Percentiles rank a stretch among this genome's conserved stretches.
Evolutionary conservation across 2,888 invertebrate genomes (phyloP).

Genomic region (Gibbula magus): DNA sequence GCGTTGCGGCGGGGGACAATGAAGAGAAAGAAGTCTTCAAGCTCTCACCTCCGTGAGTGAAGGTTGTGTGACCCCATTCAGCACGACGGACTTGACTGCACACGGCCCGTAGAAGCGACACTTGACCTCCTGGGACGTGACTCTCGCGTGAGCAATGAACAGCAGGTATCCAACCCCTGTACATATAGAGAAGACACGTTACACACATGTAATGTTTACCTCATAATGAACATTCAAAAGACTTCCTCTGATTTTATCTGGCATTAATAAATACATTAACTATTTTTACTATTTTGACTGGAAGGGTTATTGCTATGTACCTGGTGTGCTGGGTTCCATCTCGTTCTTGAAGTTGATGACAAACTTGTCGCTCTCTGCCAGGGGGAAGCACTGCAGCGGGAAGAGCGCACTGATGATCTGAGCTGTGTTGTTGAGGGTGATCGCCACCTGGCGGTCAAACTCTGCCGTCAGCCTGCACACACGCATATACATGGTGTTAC

Average conservation of each 20-base stretch:
- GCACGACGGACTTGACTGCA: conserved; percentile 64
- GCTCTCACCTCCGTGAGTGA: conserved; percentile 67
- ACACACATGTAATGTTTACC: background rate
- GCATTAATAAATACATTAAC: too few relatives aligned
- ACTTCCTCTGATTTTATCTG: too few relatives aligned
- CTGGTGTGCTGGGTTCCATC: conserved; percentile 61
- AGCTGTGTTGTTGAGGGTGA: conserved; percentile 71
- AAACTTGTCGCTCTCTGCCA: conserved; percentile 70
- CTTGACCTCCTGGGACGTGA: conserved; percentile 66
- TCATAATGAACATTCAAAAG: too few relatives aligned
- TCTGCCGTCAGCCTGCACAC: conserved; percentile 67
- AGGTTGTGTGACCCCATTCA: conserved; percentile 67
- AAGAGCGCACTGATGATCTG: conserved; percentile 69
- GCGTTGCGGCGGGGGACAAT: too few relatives aligned
- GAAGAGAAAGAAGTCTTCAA: background rate
- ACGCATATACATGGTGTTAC: too few relatives aligned
- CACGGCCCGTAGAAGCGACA: conserved; percentile 73
- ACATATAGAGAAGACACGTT: conserved; percentile 26
- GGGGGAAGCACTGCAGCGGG: conserved; percentile 73
- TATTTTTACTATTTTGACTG: too few relatives aligned
- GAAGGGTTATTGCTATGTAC: conserved; percentile 36
- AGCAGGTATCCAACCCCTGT: conserved; percentile 71
- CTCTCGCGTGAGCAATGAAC: conserved; percentile 72
- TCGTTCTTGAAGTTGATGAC: conserved; percentile 69
- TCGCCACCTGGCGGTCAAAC: conserved; percentile 69